Evolutionary conservation across 2,797 vertebrate species (phyloP), one percentile per base, ranked within the genome.

Genomic region (Cuculus canorus): DNA sequence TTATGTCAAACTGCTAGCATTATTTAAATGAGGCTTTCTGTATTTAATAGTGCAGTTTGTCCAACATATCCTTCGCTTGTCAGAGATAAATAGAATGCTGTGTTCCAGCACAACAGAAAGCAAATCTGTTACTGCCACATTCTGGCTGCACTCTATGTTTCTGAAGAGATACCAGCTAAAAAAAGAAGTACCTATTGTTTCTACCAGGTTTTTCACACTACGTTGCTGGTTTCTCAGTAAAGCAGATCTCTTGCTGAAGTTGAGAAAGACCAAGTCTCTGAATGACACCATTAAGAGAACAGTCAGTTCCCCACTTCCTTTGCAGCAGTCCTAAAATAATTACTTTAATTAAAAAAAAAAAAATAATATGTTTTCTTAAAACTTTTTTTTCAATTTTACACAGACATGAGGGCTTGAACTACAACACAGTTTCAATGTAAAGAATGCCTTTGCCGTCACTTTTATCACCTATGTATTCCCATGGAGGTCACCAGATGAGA

Each of bases 141-240:
- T 93, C 87, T 88, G 92, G 91, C 92, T 94, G 91, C 92, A 92
- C 66, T 86, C 59, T 90, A 33, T 64, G 93, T 87, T 96, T 95
- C 95, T 73, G 75, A 94, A 95, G 77, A 94, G 80, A 93, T 54
- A 96, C 1, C 43, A 84, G 78, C 92, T 95, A 95, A 92, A 95
- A 95, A 96, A 95, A 96, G 82, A 95, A 95, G 82, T 75, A 95
- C 78, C 93, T 96, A 92, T 96, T 95, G 94, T 92, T 95, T 96
- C 90, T 71, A 93, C 83, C 71, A 93, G 63, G 90, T 88, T 93
- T 92, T 94, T 95, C 93, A 94, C 78, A 60, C 66, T 63, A 41
- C 52, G 68, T 73, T 93, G 90, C 71, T 88, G 75, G n/a, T 95
- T 95, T 93, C 93, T 88, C 88, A 80, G 68, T 6, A 80, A 12